Base-by-base conservation (phyloP, 1,140 invertebrate species). In the Muscidifurax raptorellus region DNA sequence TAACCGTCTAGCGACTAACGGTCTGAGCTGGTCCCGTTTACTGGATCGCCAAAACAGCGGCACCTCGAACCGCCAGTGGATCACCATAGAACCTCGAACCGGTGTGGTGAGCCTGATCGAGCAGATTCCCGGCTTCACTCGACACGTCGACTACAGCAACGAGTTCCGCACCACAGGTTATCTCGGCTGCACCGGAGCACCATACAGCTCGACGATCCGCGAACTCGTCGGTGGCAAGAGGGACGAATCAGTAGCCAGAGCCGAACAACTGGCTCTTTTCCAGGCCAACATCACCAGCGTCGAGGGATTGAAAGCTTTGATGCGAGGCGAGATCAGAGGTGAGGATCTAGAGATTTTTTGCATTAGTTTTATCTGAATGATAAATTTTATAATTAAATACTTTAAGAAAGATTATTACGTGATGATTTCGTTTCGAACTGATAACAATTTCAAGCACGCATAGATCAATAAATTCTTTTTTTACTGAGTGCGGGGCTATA, bases 61-160 rank as follows among this genome's bases (percentile, higher is more conserved):
- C 10, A 98, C 97, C 40, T 97, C 97, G 80, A 97, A 96, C 89
- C 97, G 98, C 87, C 97, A 99, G 90, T 99, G 98, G 98, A 95
- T 98, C 85, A 93, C 97, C 12, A 93, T 98, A 0, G 96, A 98
- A 95, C 94, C 94, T 95, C 91, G 88, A 92, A 89, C 85, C 82
- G 90, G 74, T 1, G 76, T 86, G 0, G 77, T 98, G 0, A 96
- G 95, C 94, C 94, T 98, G 47, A 91, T 97, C 3, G 98, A 99
- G 91, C 98, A 99, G 91, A 93, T 98, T 32, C 97, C 97, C 52
- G 96, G 95, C 28, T 92, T 94, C 6, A 94, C 95, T 18, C 93
- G 94, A 47, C 93, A 94, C 6, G 93, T 93, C 36, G 97, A 99
- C 92, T 92, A 96, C 40, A 96, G 97, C 0, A 91, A 95, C 72